Evolutionary conservation across 2,113 vertebrate genomes (phyloP), one percentile per base, ranked within the genome.

Genomic region (Pelecanoides urinatrix): DNA sequence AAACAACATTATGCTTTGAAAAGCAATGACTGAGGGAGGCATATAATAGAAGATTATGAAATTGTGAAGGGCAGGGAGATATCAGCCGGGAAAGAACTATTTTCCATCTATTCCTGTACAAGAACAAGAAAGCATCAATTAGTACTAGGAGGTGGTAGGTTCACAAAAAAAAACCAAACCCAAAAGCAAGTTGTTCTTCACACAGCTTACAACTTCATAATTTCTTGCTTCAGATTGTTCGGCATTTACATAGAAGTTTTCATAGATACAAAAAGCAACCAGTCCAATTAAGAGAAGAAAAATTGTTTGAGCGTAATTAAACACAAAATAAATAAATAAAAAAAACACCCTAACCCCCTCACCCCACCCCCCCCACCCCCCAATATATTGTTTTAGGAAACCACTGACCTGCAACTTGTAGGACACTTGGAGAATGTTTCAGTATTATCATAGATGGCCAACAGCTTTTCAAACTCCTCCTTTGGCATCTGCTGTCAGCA

Each of bases 301-400:
- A 71, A 32, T 59, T 53, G 5, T 77, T 34, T 0, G 0, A 80
- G 23, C 16, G 13, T 47, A 84, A 59, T 67, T 38, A 93, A 82
- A 68, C 22, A 16, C 3, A 17, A 86, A 84, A 66, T 42, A 89
- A 62, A 65, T 18, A 30, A 74, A 79, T 21, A 40, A 73, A 50
- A 6, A 52, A 44, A 9, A 15, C 1, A 2, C 14, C 7, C 3
- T 15, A n/a, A 6, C 30, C 12, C 2, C 9, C 15, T n/a, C n/a
- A n/a, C n/a, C n/a, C n/a, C n/a, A n/a, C n/a, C n/a, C n/a, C n/a
- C n/a, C n/a, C n/a, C n/a, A n/a, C n/a, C 9, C 15, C 13, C 1
- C 1, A 29, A 1, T 30, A 21, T 15, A 13, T 25, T 49, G 7
- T 12, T 61, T 85, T 52, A 61, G 49, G 44, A 72, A 87, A 72